Conservation (phyloP, 2,113 vertebrate genomes). For the Dryoscopus gambensis region DNA sequence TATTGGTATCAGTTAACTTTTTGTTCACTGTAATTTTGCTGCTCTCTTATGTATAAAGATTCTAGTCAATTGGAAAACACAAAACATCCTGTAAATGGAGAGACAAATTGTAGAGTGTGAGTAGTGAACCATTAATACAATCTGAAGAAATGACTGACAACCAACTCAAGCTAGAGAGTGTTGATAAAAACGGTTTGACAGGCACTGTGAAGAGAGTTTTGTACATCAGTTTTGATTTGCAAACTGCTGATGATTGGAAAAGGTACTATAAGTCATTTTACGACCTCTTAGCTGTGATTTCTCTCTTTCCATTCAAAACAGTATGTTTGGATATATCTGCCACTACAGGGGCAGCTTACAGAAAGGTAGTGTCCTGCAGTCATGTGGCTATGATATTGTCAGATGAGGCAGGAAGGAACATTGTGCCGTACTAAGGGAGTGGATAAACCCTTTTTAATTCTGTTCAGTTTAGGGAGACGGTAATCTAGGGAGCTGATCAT, state of each 20-base stretch:
- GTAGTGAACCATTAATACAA: not conserved
- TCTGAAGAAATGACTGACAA: not conserved
- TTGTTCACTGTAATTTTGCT: not conserved
- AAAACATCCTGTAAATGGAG: not conserved
- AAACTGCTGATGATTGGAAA: not conserved
- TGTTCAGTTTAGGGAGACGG: not conserved
- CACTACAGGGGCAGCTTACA: not conserved
- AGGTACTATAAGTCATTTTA: not conserved
- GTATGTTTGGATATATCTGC: not conserved
- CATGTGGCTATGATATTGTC: not conserved
- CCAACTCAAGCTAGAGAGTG: not conserved
- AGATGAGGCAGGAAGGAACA: not conserved
- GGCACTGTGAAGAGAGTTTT: not conserved
- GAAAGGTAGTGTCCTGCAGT: not conserved
- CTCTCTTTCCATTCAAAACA: not conserved
- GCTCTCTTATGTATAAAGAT: not conserved
- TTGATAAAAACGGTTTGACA: not conserved
- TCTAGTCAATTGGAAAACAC: not conserved
- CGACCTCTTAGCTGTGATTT: not conserved
- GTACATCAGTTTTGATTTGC: not conserved
- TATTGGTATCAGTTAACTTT: not conserved
- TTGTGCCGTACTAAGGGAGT: not conserved
- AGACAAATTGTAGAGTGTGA: not conserved
- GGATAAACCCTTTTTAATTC: not conserved
- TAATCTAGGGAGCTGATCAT: not conserved